Conservation (phyloP, 2,888 invertebrate genomes). For the Oxycera nigricornis region DNA sequence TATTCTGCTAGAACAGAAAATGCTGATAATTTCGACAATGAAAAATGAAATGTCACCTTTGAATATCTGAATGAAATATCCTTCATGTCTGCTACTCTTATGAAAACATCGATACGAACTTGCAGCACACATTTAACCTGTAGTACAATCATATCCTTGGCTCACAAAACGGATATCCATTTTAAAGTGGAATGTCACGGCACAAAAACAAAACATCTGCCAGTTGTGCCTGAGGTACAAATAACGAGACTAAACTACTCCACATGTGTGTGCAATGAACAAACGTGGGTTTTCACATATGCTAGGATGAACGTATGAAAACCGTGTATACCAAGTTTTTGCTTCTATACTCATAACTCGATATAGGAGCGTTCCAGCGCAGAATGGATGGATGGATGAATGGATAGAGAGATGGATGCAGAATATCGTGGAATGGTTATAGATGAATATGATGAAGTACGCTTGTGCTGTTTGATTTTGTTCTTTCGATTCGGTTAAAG, state of each 20-base stretch:
- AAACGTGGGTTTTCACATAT: slow-evolving; percentile 6
- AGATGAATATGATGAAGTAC: neutral
- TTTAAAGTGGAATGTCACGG: neutral
- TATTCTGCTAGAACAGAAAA: no score
- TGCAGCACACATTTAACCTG: no score
- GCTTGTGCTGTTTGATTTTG: neutral
- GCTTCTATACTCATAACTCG: neutral
- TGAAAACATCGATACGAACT: no score
- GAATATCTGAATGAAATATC: no score
- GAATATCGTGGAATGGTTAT: neutral
- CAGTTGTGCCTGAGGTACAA: neutral
- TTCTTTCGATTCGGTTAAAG: neutral
- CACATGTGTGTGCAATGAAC: neutral
- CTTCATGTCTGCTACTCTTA: no score
- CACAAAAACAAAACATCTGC: neutral
- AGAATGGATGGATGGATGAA: neutral
- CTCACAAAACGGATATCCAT: slow-evolving; percentile 7
- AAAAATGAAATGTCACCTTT: no score
- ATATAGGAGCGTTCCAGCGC: neutral
- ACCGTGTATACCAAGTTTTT: neutral
- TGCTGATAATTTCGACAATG: no score
- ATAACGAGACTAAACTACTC: slow-evolving; percentile 1
- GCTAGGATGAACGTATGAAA: neutral
- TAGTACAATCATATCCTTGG: neutral
- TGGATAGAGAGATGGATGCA: no score